These are phyloP conservation scores for Bergia sp. DNA, from an alignment of 92 coral and sea anemone genomes.

Conservation along the genomic window DNA sequence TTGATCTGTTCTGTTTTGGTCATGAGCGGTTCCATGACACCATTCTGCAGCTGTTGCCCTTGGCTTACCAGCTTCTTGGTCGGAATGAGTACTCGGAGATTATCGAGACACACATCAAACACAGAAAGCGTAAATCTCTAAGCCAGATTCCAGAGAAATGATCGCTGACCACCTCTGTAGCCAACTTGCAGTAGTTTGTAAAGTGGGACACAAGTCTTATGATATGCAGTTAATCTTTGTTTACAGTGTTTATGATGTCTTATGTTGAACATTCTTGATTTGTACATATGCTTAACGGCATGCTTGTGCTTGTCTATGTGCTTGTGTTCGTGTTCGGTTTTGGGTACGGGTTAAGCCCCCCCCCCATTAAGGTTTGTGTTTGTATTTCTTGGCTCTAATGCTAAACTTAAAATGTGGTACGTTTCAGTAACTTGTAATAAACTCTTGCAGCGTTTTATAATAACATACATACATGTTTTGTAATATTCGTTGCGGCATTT, in stretches of 20 bases:
- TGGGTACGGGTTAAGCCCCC: neutral
- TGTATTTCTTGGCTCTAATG: neutral
- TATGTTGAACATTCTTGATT: no score
- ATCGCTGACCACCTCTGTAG: neutral
- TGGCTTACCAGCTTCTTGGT: constrained; percentile 86
- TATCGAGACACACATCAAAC: constrained; percentile 71
- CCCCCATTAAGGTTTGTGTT: neutral
- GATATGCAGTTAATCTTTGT: no score
- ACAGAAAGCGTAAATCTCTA: constrained; percentile 58
- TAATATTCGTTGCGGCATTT: no score
- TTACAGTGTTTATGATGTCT: no score
- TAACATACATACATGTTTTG: no score
- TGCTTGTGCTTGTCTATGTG: no score
- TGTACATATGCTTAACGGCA: no score
- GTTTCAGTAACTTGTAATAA: no score
- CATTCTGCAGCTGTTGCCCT: constrained; percentile 80
- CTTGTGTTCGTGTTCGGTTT: no score
- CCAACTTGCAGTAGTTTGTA: neutral
- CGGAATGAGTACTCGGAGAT: constrained; percentile 78
- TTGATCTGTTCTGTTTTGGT: constrained; percentile 96
- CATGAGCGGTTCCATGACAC: constrained; percentile 79
- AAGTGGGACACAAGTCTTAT: no score
- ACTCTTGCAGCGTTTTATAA: no score
- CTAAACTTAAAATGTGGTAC: no score
- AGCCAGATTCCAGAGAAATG: constrained; percentile 19